These are phyloP conservation scores for Axinella damicornis DNA, from an alignment of 37 sponge, comb jelly and placozoan genomes.

Conservation along the genomic window DNA sequence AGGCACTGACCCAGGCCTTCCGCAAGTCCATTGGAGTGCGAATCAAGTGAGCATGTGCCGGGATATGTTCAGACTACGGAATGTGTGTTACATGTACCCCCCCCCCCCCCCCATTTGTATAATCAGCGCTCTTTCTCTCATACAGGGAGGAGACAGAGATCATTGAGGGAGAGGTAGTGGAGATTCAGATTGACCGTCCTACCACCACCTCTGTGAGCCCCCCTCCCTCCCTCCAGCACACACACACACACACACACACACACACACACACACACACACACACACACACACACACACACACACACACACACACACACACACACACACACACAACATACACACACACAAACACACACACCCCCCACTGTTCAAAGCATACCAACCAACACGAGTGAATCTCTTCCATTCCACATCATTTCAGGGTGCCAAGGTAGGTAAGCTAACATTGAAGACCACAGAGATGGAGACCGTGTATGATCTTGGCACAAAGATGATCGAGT, in stretches of 20 bases:
- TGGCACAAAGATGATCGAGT: conserved; percentile 98
- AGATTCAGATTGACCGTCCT: conserved; percentile 97
- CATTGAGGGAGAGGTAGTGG: conserved; percentile 99
- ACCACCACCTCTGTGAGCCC: conserved; percentile 89
- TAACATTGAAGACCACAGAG: conserved; percentile 98
- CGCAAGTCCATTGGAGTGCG: conserved; percentile 95
- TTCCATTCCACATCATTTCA: no score
- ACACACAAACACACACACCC: neutral
- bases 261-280: neutral
- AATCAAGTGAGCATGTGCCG: conserved; percentile 93
- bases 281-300: conserved; percentile 10
- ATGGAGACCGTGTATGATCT: conserved; percentile 99
- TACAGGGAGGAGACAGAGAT: conserved; percentile 97
- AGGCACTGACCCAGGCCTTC: conserved; percentile 96
- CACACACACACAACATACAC: no score
- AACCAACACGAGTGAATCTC: no score
- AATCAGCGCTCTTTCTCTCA: neutral
- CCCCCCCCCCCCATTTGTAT: neutral
- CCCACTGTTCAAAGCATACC: no score
- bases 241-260: neutral
- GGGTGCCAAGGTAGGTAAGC: conserved; percentile 95
- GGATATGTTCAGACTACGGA: neutral
- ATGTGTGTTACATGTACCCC: neutral
- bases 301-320: neutral
- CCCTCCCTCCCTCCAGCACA: no score